Base-by-base conservation (phyloP, 2,113 vertebrate genomes). In the Hydrochoerus hydrochaeris region DNA sequence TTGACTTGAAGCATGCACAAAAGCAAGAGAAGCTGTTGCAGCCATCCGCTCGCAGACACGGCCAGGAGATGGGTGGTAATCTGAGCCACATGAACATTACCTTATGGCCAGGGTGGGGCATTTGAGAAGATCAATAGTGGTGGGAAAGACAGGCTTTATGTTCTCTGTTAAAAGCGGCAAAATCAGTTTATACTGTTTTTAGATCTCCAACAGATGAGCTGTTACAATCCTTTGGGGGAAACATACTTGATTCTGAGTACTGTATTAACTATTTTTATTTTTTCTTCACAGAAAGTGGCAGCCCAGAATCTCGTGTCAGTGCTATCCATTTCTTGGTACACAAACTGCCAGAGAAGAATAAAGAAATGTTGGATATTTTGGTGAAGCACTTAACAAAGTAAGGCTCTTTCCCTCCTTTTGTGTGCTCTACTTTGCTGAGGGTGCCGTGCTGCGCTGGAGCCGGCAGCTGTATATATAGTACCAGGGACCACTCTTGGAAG, bases 331-430 rank as follows among this genome's bases (percentile, higher is more conserved):
- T 99, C 97, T 98, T 99, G 98, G 99, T 99, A 88, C 99, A 99
- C 98, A 99, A 99, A 97, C 99, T 99, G 92, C 99, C 99, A 24
- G 99, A 99, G 98, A 99, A 98, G 97, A 99, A 99, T 98, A 99
- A 98, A 98, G 99, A 99, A 98, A 99, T 99, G 99, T 98, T 99
- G 98, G 99, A 99, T 92, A 99, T 99, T 97, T 98, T 99, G 97
- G 99, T 99, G 98, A 99, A 99, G 97, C 99, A 99, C 98, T 99
- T 99, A 98, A 99, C 99, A 0, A 99, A 99, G 99, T 99, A 99
- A 99, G 99, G 98, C 83, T 35, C 57, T 24, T 11, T 38, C 90
- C 5, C 60, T 87, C 85, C 83, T 28, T 38, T 22, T 13, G 32
- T 57, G 35, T 22, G 28, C 58, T 10, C 80, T 46, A 2, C 24